Evolutionary conservation across 2,888 invertebrate genomes (phyloP).

Genomic region (Oscheius myriophilus): DNA sequence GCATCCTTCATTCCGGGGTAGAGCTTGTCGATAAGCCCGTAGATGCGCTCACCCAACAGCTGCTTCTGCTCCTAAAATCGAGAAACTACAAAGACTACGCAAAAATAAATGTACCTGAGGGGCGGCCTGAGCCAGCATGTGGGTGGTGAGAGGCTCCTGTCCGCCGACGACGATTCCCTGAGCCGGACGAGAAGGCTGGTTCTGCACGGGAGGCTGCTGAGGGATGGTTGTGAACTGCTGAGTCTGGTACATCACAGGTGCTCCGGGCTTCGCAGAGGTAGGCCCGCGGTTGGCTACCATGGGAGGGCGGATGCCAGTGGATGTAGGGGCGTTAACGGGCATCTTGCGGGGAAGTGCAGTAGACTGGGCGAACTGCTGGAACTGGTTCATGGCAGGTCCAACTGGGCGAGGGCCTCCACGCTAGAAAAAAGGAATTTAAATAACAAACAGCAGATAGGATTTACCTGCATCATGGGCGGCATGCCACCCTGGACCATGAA

Average conservation of each 20-base stretch:
- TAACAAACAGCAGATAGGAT: not conserved
- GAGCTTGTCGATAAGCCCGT: conserved; percentile 79
- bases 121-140: conserved; percentile 92
- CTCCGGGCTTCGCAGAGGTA: conserved; percentile 77
- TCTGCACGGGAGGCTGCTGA: conserved; percentile 21
- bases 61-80: too few relatives aligned
- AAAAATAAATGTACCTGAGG: conserved; percentile 77
- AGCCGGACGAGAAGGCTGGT: conserved; percentile 50
- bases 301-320: too few relatives aligned
- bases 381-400: conserved; percentile 20
- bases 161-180: conserved; percentile 74
- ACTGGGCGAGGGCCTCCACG: conserved; percentile 36
- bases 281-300: conserved; percentile 10
- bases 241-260: conserved; percentile 73
- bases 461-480: conserved; percentile 24
- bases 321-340: conserved; percentile 26
- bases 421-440: conserved; percentile 8
- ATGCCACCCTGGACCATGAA: conserved; percentile 27
- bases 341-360: conserved; percentile 17
- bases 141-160: conserved; percentile 95
- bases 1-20: conserved; percentile 45
- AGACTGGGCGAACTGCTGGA: conserved; percentile 33
- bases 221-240: too few relatives aligned
- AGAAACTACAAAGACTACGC: not conserved
- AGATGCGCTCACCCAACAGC: conserved; percentile 96